A percentile compares a stretch with the other conserved stretches of the same genome.
Evolutionary conservation across 2,113 vertebrate species (phyloP).

Genomic region (Delphinus delphis): DNA sequence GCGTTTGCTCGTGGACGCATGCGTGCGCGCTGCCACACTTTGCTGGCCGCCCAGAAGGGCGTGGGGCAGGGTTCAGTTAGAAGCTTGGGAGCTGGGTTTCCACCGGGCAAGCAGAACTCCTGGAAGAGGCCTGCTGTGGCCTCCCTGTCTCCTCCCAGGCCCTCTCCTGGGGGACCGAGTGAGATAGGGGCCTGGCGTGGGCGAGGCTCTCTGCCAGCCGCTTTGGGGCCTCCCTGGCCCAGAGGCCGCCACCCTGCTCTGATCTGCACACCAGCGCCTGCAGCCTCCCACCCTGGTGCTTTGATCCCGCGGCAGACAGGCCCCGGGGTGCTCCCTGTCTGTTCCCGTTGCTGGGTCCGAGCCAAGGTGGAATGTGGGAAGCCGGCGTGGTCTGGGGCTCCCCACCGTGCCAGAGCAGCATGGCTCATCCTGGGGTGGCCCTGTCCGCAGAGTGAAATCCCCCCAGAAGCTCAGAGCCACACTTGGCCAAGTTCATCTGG

Average conservation of each 20-base stretch:
- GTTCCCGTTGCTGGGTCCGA: constrained; percentile 59
- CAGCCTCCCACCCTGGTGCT: neutral
- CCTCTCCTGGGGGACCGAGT: neutral
- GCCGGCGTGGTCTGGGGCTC: constrained; percentile 26
- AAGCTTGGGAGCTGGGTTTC: neutral
- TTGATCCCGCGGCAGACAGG: constrained; percentile 63
- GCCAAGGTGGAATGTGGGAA: constrained; percentile 70
- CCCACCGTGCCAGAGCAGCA: neutral
- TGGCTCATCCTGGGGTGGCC: neutral
- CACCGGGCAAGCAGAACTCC: neutral
- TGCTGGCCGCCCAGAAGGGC: neutral
- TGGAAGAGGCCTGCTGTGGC: neutral
- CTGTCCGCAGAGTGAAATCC: neutral
- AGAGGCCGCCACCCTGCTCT: neutral
- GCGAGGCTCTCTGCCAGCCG: neutral
- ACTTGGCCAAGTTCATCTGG: neutral
- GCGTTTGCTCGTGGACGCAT: neutral
- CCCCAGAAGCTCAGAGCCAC: neutral
- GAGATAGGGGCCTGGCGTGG: neutral
- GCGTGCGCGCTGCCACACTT: neutral
- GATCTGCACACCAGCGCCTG: neutral
- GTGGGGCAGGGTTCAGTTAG: too few species aligned
- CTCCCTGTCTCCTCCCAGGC: neutral
- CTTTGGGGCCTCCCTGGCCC: neutral
- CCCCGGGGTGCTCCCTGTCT: constrained; percentile 58